Evolutionary conservation across 2,113 vertebrate species (phyloP).

Genomic region (Anoura caudifer): DNA sequence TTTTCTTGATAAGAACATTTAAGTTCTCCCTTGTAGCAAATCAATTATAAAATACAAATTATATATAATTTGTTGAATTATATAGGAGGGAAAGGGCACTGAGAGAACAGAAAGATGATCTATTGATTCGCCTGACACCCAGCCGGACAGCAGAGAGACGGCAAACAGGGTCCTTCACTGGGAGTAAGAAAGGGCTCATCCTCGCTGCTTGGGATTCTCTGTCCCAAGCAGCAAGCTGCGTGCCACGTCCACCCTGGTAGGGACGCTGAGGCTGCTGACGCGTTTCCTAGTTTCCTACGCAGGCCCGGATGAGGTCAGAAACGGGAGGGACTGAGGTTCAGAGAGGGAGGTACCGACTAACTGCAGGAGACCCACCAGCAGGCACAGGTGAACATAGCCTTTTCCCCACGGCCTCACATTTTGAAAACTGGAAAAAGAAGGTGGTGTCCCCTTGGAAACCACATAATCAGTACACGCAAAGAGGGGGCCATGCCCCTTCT

Average conservation of each 20-base stretch:
- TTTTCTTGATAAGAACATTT: background rate
- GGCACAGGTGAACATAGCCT: background rate
- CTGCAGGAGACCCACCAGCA: background rate
- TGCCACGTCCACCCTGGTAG: background rate
- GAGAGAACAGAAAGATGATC: background rate
- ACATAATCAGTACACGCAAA: background rate
- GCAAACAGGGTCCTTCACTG: background rate
- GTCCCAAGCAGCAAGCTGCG: background rate
- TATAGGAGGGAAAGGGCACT: background rate
- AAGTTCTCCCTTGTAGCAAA: background rate
- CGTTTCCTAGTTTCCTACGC: background rate
- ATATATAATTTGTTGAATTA: background rate
- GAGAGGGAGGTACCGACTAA: fast-evolving
- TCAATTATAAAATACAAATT: background rate
- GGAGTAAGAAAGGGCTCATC: background rate
- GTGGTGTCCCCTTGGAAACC: background rate
- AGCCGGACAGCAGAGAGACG: background rate
- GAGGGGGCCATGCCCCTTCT: background rate
- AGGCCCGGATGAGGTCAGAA: background rate
- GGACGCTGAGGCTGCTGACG: background rate
- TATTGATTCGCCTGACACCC: background rate
- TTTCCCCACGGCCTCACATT: background rate
- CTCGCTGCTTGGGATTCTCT: background rate
- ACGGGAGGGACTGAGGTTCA: background rate
- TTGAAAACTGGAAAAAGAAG: background rate